These are phyloP conservation scores for Centropyge bicolor DNA, from an alignment of 2,797 vertebrate genomes.

Conservation along the genomic window DNA sequence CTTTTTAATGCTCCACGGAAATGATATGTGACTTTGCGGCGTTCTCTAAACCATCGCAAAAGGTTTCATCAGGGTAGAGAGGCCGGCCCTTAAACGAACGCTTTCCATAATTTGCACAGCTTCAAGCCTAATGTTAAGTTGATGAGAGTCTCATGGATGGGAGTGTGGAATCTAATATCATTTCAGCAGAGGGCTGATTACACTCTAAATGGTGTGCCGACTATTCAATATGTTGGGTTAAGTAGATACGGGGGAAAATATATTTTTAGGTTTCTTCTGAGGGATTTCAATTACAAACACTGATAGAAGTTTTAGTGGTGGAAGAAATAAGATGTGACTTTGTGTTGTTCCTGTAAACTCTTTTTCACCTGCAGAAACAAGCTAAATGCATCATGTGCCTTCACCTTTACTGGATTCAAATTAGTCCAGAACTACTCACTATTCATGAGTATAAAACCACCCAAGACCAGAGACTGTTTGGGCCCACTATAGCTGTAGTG, in stretches of 20 bases:
- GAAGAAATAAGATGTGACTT: conserved; percentile 31
- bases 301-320: conserved; percentile 30
- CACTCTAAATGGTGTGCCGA: conserved; percentile 65
- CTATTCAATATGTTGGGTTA: conserved; percentile 66
- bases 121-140: conserved; percentile 68
- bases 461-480: not conserved
- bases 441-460: too few species aligned
- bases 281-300: conserved; percentile 54
- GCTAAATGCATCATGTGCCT: not conserved
- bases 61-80: conserved; percentile 57
- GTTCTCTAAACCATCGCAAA: conserved; percentile 45
- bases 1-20: conserved; percentile 51
- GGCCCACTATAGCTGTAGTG: not conserved
- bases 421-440: not conserved
- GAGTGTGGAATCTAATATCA: conserved; percentile 64
- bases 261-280: conserved; percentile 53
- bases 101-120: conserved; percentile 64
- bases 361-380: conserved; percentile 2
- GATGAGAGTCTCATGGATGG: conserved; percentile 61
- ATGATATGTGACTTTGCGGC: conserved; percentile 61
- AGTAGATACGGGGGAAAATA: conserved; percentile 56
- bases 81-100: conserved; percentile 44
- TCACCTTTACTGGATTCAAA: not conserved
- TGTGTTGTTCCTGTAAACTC: conserved; percentile 13
- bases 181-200: conserved; percentile 71